Evolutionary conservation across 2,797 vertebrate species (phyloP), one percentile per base, ranked within the genome.

Genomic region (Siniperca scherzeri): DNA sequence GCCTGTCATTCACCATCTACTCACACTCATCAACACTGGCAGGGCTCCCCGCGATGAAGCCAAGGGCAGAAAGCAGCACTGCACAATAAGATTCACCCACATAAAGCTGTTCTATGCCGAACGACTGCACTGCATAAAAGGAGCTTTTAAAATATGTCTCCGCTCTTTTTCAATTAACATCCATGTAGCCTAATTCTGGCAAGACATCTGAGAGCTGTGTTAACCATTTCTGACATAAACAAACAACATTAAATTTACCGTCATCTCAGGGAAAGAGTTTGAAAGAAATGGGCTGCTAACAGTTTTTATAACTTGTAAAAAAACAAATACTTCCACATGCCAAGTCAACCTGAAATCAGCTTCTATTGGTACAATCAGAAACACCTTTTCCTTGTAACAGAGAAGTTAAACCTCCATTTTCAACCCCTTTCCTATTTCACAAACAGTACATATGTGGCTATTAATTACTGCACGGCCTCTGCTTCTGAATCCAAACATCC

Each of bases 1-100:
- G 83, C 78, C 89, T 88, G 92, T 91, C 93, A 92, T 87, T 93
- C 90, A 90, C 81, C 87, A 87, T 92, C 86, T 74, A 77, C 87
- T 91, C 90, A 76, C 87, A 74, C 79, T 88, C 91, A 88, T 90
- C 83, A 84, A 81, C 82, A 44, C 80, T 73, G 78, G 85, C 90
- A 73, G 52, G 52, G 81, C 71, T 90, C 85, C 86, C 87, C 52
- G 82, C 38, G 14, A 73, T 27, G 69, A 73, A 81, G 88, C 88
- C 86, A 76, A 80, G 85, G 91, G 90, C 87, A 88, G 80, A 74
- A 85, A 78, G 72, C 75, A 64, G 78, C 71, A 12, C 48, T 2
- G 40, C 84, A 87, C 80, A 87, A 81, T 84, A 56, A 70, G 64
- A 80, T 36, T 80, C 82, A 83, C 72, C 75, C 83, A 80, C 77